Evolutionary conservation across 53 echinoderm and acorn worm genomes (phyloP).

Genomic region (Astropecten irregularis): DNA sequence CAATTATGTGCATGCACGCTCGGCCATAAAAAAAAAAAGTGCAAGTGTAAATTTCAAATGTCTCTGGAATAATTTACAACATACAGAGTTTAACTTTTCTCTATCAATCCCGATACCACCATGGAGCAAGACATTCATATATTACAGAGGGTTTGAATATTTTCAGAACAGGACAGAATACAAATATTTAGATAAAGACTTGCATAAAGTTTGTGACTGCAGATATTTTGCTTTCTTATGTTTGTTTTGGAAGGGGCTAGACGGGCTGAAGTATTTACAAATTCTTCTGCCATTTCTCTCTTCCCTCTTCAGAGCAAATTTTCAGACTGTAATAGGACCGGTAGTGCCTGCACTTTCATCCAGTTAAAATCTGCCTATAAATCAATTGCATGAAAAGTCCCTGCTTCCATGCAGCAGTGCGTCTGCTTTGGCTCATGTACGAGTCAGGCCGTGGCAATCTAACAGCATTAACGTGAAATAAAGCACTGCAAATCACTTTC

Average conservation of each 20-base stretch:
- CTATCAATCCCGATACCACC: too few species aligned
- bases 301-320: background rate
- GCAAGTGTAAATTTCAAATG: too few species aligned
- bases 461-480: background rate
- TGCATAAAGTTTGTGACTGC: too few species aligned
- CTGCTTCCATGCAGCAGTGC: background rate
- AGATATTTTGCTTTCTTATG: too few species aligned
- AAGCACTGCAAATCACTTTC: constrained; percentile 22
- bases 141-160: background rate
- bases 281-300: background rate
- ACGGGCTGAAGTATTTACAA: constrained; percentile 27
- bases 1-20: too few species aligned
- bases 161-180: constrained; percentile 10
- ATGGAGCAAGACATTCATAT: too few species aligned
- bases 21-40: too few species aligned
- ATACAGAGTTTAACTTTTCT: too few species aligned
- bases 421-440: constrained; percentile 40
- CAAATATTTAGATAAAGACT: constrained; percentile 45
- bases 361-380: background rate
- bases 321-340: background rate
- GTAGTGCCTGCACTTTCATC: too few species aligned
- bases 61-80: too few species aligned
- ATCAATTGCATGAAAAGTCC: constrained; percentile 15
- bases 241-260: too few species aligned
- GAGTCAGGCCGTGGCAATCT: background rate